phyloP scores from a whole-genome alignment of 2,113 vertebrate species.

The Junco hyemalis region DNA sequence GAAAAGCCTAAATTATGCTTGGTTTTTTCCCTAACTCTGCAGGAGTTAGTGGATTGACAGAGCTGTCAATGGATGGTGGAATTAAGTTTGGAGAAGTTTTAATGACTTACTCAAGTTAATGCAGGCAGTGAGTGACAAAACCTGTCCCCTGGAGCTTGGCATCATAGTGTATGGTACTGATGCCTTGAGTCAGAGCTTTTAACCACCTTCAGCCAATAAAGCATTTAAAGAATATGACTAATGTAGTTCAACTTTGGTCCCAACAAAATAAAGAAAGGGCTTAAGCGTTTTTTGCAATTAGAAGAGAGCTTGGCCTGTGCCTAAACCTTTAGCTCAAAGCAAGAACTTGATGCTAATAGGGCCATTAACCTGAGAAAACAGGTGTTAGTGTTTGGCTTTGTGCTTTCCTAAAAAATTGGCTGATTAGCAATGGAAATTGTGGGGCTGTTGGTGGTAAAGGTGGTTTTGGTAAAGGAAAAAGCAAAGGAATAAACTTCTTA shows the following conservation, averaged over 20 bases:
- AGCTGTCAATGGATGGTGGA: neutral
- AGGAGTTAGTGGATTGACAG: neutral
- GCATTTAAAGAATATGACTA: neutral
- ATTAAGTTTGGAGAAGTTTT: neutral
- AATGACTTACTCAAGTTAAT: neutral
- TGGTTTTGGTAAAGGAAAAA: constrained; percentile 4
- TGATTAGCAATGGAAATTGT: neutral
- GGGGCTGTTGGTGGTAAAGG: neutral
- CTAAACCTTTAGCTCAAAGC: neutral
- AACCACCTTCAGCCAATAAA: neutral
- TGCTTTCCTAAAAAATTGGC: neutral
- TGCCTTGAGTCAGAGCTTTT: neutral
- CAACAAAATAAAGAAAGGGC: neutral
- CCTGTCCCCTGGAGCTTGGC: neutral
- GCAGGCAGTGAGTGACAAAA: neutral
- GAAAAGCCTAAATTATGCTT: neutral
- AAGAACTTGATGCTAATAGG: neutral
- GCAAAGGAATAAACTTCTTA: neutral
- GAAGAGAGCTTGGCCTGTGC: neutral
- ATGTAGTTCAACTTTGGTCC: neutral
- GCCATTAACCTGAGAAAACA: neutral
- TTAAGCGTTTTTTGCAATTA: neutral
- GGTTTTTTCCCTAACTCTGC: neutral
- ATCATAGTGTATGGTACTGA: fast-evolving
- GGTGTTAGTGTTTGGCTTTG: neutral